These are phyloP conservation scores for Leptura quadrifasciata DNA, from an alignment of 2,888 invertebrate genomes.

Conservation along the genomic window DNA sequence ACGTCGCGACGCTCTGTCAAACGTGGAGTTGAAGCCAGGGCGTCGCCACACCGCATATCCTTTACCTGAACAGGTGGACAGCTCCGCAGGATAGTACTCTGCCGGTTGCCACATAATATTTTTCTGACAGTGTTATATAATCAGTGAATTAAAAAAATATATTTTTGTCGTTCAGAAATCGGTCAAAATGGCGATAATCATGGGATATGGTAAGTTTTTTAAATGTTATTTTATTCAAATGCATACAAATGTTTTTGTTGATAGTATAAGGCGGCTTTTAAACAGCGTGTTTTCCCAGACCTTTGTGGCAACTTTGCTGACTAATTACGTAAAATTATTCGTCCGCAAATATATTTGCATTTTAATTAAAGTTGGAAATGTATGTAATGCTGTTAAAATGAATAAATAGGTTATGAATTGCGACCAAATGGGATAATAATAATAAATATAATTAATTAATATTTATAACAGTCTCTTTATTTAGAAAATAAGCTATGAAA, in stretches of 20 bases:
- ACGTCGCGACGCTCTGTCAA: conserved; percentile 69
- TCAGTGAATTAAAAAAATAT: conserved; percentile 15
- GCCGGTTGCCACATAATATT: conserved; percentile 44
- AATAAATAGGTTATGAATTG: no score
- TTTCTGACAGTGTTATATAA: conserved; percentile 47
- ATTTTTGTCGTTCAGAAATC: neutral
- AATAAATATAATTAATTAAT: no score
- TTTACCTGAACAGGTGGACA: conserved; percentile 69
- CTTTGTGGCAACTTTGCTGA: neutral
- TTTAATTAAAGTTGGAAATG: no score
- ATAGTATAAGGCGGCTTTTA: neutral
- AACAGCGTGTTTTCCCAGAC: neutral
- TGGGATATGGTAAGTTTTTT: conserved; percentile 49
- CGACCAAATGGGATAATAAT: no score
- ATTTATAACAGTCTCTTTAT: no score
- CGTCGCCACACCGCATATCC: conserved; percentile 69
- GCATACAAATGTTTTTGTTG: neutral
- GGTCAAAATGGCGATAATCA: conserved; percentile 45
- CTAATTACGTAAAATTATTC: no score
- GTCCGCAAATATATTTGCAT: no score
- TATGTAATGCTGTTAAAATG: no score
- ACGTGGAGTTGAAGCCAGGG: conserved; percentile 72
- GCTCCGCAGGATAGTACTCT: conserved; percentile 51
- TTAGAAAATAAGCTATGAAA: no score
- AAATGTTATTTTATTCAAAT: conserved; percentile 21